Evolutionary conservation across 2,888 invertebrate genomes (phyloP).

Genomic region (Metallyticus violacea): DNA sequence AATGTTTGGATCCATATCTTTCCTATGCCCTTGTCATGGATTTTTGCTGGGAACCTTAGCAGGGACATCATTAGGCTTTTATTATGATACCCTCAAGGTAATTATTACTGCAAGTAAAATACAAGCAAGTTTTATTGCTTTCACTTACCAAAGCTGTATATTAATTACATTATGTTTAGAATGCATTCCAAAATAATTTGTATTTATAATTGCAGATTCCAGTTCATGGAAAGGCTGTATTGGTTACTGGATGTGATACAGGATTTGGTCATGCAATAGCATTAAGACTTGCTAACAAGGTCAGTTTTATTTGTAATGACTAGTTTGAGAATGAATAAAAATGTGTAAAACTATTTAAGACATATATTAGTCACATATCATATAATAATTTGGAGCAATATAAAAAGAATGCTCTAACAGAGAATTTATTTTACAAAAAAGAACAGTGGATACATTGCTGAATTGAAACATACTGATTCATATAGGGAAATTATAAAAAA

Average conservation of each 20-base stretch:
- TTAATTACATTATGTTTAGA: not conserved
- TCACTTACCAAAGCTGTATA: not conserved
- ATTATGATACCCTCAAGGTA: not conserved
- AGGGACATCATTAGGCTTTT: not conserved
- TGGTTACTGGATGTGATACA: conserved; percentile 38
- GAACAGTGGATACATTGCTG: no score
- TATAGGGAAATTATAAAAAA: no score
- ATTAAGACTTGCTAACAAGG: conserved; percentile 30
- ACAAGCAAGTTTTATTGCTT: not conserved
- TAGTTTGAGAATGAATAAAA: no score
- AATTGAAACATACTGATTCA: no score
- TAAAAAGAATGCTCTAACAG: no score
- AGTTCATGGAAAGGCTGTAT: conserved; percentile 28
- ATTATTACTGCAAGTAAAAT: not conserved
- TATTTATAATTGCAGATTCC: conserved; percentile 3
- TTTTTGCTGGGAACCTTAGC: not conserved
- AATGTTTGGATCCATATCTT: not conserved
- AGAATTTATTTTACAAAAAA: no score
- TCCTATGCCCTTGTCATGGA: not conserved
- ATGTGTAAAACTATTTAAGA: no score
- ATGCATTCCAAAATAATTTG: not conserved
- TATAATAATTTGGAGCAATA: no score
- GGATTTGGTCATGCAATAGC: conserved; percentile 36
- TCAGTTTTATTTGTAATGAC: no score
- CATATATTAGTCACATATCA: no score